Conservation (phyloP, 1,140 invertebrate genomes). For the Coelopa frigida region DNA sequence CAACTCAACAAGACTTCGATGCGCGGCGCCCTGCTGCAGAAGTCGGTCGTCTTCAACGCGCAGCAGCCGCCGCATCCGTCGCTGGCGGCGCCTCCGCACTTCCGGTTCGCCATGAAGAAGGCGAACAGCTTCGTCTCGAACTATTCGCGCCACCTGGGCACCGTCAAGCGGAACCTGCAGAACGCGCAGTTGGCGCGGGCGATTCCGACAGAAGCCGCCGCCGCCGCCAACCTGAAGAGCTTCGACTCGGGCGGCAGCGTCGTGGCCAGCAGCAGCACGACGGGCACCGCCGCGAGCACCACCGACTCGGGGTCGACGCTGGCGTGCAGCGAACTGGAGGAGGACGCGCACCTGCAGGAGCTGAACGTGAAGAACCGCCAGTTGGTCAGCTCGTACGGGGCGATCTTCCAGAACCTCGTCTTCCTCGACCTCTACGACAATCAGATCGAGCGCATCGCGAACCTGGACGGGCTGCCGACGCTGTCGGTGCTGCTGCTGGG, state of each 20-base stretch:
- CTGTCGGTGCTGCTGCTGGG: slow-evolving; percentile 80
- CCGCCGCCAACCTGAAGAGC: slow-evolving; percentile 7
- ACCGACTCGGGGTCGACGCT: background rate
- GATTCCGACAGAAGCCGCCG: background rate
- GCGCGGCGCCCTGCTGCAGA: background rate
- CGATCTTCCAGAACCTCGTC: slow-evolving; percentile 67
- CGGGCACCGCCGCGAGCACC: background rate
- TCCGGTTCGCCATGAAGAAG: slow-evolving; percentile 31
- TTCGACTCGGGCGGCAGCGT: slow-evolving; percentile 20
- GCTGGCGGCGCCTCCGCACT: slow-evolving; percentile 16
- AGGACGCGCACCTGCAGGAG: slow-evolving; percentile 15
- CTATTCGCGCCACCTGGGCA: slow-evolving; percentile 23
- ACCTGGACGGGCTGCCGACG: slow-evolving; percentile 64
- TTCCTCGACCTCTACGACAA: slow-evolving; percentile 93
- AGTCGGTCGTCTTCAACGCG: slow-evolving; percentile 23
- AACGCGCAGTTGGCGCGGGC: slow-evolving; percentile 17
- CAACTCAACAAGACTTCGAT: background rate
- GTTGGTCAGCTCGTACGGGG: slow-evolving; percentile 32
- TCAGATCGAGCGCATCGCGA: slow-evolving; percentile 77
- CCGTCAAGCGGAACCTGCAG: slow-evolving; percentile 28
- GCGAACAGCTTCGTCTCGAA: slow-evolving; percentile 40
- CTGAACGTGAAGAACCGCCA: slow-evolving; percentile 40
- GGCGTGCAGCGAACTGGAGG: slow-evolving; percentile 10
- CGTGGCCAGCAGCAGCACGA: slow-evolving; percentile 3
- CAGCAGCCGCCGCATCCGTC: slow-evolving; percentile 4